Conservation (phyloP, 2,113 vertebrate genomes). For the Camelus dromedarius region DNA sequence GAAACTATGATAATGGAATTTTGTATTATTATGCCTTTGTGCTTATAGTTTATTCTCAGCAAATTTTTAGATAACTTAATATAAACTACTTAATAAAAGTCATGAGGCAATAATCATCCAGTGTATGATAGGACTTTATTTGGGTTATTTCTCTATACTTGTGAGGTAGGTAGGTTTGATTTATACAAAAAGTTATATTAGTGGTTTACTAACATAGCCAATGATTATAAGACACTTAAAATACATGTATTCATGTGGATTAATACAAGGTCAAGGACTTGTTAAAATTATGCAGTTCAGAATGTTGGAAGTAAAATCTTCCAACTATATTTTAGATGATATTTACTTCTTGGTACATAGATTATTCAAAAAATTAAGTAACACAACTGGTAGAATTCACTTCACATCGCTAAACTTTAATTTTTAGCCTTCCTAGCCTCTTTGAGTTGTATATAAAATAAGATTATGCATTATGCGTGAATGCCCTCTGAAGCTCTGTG, state of each 20-base stretch:
- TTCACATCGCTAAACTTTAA: not conserved
- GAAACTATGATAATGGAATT: not conserved
- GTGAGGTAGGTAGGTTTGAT: not conserved
- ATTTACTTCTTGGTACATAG: not conserved
- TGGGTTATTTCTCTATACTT: conserved; percentile 49
- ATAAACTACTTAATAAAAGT: conserved; percentile 52
- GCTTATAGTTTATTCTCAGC: not conserved
- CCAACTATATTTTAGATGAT: not conserved
- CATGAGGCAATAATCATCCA: not conserved
- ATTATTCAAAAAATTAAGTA: conserved; percentile 26
- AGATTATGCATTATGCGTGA: not conserved
- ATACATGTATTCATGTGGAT: not conserved
- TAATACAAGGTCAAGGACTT: not conserved
- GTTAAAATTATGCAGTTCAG: conserved; percentile 45
- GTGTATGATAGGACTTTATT: conserved; percentile 44
- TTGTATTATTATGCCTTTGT: not conserved
- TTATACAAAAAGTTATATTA: conserved; percentile 28
- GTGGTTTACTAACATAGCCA: not conserved
- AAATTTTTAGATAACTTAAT: conserved; percentile 51
- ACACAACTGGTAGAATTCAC: not conserved
- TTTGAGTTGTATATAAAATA: not conserved
- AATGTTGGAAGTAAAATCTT: conserved; percentile 35
- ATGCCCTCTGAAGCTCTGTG: not conserved
- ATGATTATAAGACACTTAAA: not conserved
- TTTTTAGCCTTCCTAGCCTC: not conserved